These are phyloP conservation scores for Alfaro cultratus DNA, from an alignment of 2,797 vertebrate genomes.

Conservation along the genomic window DNA sequence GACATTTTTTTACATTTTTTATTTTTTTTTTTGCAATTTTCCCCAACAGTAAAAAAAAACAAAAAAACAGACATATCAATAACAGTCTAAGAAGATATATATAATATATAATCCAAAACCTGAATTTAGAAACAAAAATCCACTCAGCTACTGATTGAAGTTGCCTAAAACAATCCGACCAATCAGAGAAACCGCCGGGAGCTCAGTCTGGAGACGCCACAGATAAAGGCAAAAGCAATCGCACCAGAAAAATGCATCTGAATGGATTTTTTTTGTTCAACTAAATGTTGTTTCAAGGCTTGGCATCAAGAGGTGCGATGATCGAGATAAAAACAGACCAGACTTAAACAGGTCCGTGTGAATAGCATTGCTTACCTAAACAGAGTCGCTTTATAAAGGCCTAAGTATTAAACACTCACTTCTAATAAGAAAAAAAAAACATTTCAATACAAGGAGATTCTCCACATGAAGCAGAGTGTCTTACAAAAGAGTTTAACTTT, in stretches of 20 bases:
- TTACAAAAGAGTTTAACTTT: neutral
- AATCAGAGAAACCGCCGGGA: constrained; percentile 20
- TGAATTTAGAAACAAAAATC: constrained; percentile 68
- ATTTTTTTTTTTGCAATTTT: constrained; percentile 61
- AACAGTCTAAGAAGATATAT: constrained; percentile 73
- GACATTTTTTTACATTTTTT: constrained; percentile 50
- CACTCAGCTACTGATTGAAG: constrained; percentile 65
- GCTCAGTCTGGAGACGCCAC: constrained; percentile 33
- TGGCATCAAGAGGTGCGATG: constrained; percentile 64
- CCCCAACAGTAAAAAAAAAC: constrained; percentile 63
- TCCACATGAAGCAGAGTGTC: constrained; percentile 5
- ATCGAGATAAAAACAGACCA: constrained; percentile 75
- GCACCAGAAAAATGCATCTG: constrained; percentile 51
- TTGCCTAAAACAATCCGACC: constrained; percentile 41
- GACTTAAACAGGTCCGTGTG: constrained; percentile 70
- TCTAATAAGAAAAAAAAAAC: constrained; percentile 68
- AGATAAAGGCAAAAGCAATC: constrained; percentile 63
- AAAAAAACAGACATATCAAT: constrained; percentile 65
- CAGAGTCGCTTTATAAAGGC: constrained; percentile 73
- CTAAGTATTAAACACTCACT: constrained; percentile 77
- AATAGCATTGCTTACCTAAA: constrained; percentile 71
- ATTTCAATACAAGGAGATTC: constrained; percentile 42
- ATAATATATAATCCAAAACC: constrained; percentile 61
- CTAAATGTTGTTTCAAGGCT: constrained; percentile 61
- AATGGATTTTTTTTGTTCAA: constrained; percentile 61